phyloP scores from a whole-genome alignment of 1,140 invertebrate species.

The Rhyzopertha dominica region DNA sequence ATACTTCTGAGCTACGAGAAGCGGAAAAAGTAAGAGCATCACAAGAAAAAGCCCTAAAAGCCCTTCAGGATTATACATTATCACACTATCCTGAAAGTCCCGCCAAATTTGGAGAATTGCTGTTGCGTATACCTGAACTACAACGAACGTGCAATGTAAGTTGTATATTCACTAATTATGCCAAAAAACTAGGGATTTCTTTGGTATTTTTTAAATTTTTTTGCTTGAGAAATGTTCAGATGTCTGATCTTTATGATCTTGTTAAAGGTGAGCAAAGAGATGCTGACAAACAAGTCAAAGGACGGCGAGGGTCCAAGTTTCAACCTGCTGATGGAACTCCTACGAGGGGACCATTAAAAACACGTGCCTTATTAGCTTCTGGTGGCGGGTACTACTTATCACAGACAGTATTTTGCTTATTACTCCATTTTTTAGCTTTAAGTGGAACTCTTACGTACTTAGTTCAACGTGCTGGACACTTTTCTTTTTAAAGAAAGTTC shows the following conservation, averaged over 20 bases:
- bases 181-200: too few species aligned
- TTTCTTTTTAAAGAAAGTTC: constrained; percentile 4
- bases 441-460: constrained; percentile 40
- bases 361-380: constrained; percentile 43
- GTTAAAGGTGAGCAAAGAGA: constrained; percentile 84
- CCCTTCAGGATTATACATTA: constrained; percentile 85
- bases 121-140: constrained; percentile 89
- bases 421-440: constrained; percentile 34
- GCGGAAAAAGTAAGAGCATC: constrained; percentile 86
- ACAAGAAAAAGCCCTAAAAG: constrained; percentile 90
- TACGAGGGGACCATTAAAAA: constrained; percentile 80
- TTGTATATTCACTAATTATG: too few species aligned
- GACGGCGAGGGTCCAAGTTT: constrained; percentile 85
- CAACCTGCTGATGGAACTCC: constrained; percentile 90
- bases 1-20: constrained; percentile 87
- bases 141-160: constrained; percentile 88
- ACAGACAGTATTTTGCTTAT: constrained; percentile 39
- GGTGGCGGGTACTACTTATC: constrained; percentile 38
- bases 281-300: constrained; percentile 77
- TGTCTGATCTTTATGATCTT: constrained; percentile 18
- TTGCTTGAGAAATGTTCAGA: constrained; percentile 20
- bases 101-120: constrained; percentile 90
- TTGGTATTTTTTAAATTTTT: constrained; percentile 28
- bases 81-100: constrained; percentile 87
- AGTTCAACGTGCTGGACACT: constrained; percentile 32